Conservation (phyloP, 2,113 vertebrate species). For the Eulacestoma nigropectus region DNA sequence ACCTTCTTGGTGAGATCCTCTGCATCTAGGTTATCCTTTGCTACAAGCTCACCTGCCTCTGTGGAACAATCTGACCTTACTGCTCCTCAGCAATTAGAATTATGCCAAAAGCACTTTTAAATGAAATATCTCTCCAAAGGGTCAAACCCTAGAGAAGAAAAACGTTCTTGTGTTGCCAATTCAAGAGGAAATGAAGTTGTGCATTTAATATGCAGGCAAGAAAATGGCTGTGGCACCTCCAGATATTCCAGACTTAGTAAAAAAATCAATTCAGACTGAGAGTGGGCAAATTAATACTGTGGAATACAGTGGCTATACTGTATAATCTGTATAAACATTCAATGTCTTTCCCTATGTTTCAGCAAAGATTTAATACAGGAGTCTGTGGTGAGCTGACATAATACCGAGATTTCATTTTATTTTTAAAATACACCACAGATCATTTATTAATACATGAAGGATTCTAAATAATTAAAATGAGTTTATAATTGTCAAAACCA, state of each 20-base stretch:
- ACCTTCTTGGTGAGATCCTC: not conserved
- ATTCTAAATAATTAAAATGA: conserved; percentile 59
- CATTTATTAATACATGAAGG: conserved; percentile 51
- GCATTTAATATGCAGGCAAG: conserved; percentile 1
- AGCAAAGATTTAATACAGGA: conserved; percentile 38
- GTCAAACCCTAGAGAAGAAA: not conserved
- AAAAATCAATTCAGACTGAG: conserved; percentile 34
- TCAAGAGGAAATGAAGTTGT: conserved; percentile 30
- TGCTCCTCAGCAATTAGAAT: not conserved
- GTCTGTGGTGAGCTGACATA: conserved; percentile 38
- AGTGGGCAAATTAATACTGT: not conserved
- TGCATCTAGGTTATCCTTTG: not conserved
- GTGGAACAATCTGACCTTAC: not conserved
- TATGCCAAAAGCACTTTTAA: not conserved
- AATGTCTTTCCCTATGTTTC: not conserved
- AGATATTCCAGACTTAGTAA: not conserved
- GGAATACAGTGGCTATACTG: not conserved
- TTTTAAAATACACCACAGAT: conserved; percentile 53
- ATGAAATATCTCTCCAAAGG: not conserved
- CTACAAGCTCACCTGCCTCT: not conserved
- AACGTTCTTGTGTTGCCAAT: not conserved
- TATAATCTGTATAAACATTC: conserved; percentile 21
- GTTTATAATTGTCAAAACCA: conserved; percentile 36
- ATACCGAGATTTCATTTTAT: conserved; percentile 57
- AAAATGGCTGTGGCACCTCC: conserved; percentile 2